Evolutionary conservation across 1,140 invertebrate genomes (phyloP), one percentile per base, ranked within the genome.

Genomic region (Drosophila sproati): DNA sequence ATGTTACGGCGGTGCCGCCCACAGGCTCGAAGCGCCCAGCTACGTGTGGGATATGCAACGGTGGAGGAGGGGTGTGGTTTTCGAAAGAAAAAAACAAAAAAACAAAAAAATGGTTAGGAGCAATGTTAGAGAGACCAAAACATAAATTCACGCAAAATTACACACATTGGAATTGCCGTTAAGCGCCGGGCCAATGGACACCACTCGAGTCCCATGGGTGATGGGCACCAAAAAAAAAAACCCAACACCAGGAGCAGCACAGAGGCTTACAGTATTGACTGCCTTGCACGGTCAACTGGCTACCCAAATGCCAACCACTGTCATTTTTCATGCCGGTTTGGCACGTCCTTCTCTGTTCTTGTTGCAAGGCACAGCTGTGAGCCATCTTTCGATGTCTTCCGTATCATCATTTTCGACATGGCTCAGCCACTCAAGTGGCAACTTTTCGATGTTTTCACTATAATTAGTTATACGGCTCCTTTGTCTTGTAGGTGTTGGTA

Each of bases 61-160:
- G 60, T 68, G 54, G 60, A 78, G 56, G 20, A 20, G 20, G 20
- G 1, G 20, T 20, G 20, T 20, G 20, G 20, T 20, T 20, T 20
- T 20, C 20, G 20, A 20, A 20, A 20, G 1, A 20, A 20, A 20
- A 20, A 20, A 20, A 20, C 20, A 20, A 20, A 20, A 20, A 20
- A 20, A 20, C 20, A 20, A 20, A 20, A 20, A 20, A 20, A 20
- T 20, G 20, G 20, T 20, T 20, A 20, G 20, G 20, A 45, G 31
- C 7, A 43, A 68, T 66, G 43, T 68, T 68, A 59, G 60, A 78
- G 56, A 78, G 64, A 82, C 51, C 59, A 83, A 80, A 83, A 66
- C 82, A 83, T 83, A 85, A 83, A 83, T 83, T 83, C 68, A 85
- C 81, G 81, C 81, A 80, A 83, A 83, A 85, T 83, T 80, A 85